Base-by-base conservation (phyloP, 2,113 vertebrate genomes). In the Perccottus glenii region DNA sequence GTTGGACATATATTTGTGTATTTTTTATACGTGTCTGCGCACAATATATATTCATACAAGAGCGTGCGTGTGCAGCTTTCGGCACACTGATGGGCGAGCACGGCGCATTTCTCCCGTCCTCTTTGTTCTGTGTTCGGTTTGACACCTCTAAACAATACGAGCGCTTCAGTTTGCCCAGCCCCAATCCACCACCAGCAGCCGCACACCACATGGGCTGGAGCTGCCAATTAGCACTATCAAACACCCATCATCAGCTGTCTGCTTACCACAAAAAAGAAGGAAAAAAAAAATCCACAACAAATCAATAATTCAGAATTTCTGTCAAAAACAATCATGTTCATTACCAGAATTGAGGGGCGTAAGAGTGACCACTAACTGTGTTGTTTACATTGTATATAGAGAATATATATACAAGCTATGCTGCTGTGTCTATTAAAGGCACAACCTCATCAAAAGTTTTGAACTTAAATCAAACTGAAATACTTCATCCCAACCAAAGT, bases 101-200 rank as follows among this genome's bases (percentile, higher is more conserved):
- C 81, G 57, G 87, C 85, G 74, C 81, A 90, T 89, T 93, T 91
- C 77, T 85, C 81, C 88, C 61, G 48, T 88, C 86, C 78, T 85
- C 90, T 93, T 93, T 93, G 92, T 93, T 93, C 85, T 77, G 73
- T 67, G 80, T 82, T 84, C 80, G 80, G 85, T 91, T 90, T 91
- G 91, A 93, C 92, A 90, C 90, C 84, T 91, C 91, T 69, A 87
- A 88, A 93, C 91, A 93, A 94, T 91, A 87, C 78, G 77, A 47
- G 78, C 65, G 78, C 83, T 88, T 88, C 80, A 87, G 77, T 87
- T 86, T 60, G 77, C 82, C 82, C 80, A 85, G 86, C 79, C 86
- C 85, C 86, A 87, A 74, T 83, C 78, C 81, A 85, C 86, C 77
- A 75, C 63, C 52, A 55, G 52, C 85, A 80, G 73, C 83, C 80